Base-by-base conservation (phyloP, 2,888 invertebrate genomes). In the Megastigmus dorsalis region DNA sequence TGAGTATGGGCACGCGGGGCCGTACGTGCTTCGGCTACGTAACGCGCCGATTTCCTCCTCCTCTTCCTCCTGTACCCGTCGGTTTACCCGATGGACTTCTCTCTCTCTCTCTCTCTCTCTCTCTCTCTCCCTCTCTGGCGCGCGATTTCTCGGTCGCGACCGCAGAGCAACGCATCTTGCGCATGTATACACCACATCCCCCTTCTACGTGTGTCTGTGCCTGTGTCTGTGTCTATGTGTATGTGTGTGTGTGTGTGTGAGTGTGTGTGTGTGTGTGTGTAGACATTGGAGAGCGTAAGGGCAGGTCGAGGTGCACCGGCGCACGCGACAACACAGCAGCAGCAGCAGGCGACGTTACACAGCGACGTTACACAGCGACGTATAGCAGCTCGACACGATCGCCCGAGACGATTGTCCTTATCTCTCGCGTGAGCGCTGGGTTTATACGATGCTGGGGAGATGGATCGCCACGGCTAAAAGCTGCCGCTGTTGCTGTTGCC, bases 11-110 rank as follows among this genome's bases (percentile, higher is more conserved):
- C 85, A 86, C 85, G 52, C 70, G 84, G 84, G 85, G 83, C 84
- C 83, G 85, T 86, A 86, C 87, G 86, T 87, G 86, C 86, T 81
- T 83, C 80, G 86, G 84, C 82, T 87, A 85, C 84, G 82, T 85
- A 85, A 75, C 81, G 80, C 81, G 80, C 79, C 82, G 82, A 82
- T 82, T 84, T 84, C 83, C 80, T 77, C 62, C 33, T 60, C 41
- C 57, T 55, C 36, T 28, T 69, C 74, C 65, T 73, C 62, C 48
- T 68, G 54, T n/a, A 28, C 62, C 54, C 50, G 63, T 52, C 48
- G 41, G 59, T 66, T 52, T 52, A 52, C 33, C 70, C 73, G 65
- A 6, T 28, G 26, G 41, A 41, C 62, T 62, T 15, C 7, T 75
- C 74, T 48, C 60, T 52, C 57, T 36, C 70, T 48, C 60, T 63